phyloP scores from a whole-genome alignment of 2,113 vertebrate species.

The Hypocryptadius cinnamomeus region DNA sequence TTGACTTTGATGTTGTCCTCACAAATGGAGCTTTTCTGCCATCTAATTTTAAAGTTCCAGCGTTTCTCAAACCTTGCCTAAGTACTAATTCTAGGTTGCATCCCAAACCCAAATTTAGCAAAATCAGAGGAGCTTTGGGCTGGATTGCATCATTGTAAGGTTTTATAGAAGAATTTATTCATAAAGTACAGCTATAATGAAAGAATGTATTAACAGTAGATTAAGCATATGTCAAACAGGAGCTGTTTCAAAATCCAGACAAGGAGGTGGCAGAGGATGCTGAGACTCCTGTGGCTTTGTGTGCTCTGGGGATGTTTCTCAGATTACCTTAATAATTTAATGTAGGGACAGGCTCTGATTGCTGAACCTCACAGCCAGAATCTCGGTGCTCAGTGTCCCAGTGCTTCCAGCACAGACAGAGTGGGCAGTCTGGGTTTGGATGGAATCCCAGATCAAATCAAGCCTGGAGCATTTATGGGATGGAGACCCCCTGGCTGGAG shows the following conservation, averaged over 20 bases:
- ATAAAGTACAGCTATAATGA: background rate
- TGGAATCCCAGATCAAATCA: background rate
- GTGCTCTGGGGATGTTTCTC: background rate
- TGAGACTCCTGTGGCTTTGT: background rate
- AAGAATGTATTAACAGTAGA: background rate
- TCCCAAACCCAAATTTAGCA: background rate
- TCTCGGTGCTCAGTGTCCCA: background rate
- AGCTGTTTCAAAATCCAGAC: background rate
- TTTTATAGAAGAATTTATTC: background rate
- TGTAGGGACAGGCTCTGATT: background rate
- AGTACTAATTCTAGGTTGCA: background rate
- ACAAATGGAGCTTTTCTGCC: background rate
- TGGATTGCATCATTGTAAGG: background rate
- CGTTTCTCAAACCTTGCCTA: background rate
- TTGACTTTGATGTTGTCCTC: background rate
- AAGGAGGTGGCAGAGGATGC: background rate
- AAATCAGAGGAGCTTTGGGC: background rate
- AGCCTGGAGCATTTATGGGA: background rate
- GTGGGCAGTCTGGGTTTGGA: background rate
- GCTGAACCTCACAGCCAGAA: background rate
- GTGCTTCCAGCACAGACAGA: background rate
- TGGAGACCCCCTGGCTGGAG: background rate
- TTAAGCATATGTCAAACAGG: background rate
- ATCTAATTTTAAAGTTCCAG: background rate
- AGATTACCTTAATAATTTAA: background rate